Base-by-base conservation (phyloP, 2,888 invertebrate species). In the Meiosimyza decipiens region DNA sequence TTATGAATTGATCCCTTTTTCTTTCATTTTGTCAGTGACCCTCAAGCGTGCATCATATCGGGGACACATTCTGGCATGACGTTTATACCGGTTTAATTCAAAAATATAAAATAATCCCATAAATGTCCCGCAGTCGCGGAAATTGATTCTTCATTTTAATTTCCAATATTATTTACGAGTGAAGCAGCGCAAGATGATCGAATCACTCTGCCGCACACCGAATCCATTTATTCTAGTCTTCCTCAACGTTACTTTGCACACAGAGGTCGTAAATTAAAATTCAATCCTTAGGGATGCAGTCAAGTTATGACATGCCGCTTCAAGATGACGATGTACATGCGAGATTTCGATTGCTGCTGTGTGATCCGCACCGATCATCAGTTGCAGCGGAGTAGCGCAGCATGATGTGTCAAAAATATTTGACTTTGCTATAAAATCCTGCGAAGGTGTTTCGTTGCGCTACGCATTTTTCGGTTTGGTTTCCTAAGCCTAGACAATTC, bases 41-140 rank as follows among this genome's bases (percentile, higher is more conserved):
- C 57, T 59, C 22, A 16, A 7, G 47, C 49, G n/a, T 16, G 40
- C 40, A 9, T 6, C 40, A 40, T 40, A 62, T 12, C 64, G 64
- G 50, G 52, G 65, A 66, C 52, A 54, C 12, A 66, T n/a, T 54
- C 54, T 33, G 52, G 65, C 52, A 16, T 52, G 52, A 54, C 52
- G 51, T 50, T 40, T 51, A 51, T 9, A 54, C 65, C 15, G 52
- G 65, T 52, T 54, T 50, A 28, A 13, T 28, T 33, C 52, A 16
- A 52, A 69, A 63, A 70, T 70, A 47, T 47, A 63, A 70, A 40
- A 28, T 63, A 59, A 57, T 68, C 68, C 18, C 68, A 50, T 59
- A 59, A 63, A 70, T 63, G 70, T 51, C 70, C 70, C 70, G 70
- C 70, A 47, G 70, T 49, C 54, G 51, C 70, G 52, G 54, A 49